These are phyloP conservation scores for Dugesia japonica DNA, from an alignment of 2,888 invertebrate species.

Conservation along the genomic window DNA sequence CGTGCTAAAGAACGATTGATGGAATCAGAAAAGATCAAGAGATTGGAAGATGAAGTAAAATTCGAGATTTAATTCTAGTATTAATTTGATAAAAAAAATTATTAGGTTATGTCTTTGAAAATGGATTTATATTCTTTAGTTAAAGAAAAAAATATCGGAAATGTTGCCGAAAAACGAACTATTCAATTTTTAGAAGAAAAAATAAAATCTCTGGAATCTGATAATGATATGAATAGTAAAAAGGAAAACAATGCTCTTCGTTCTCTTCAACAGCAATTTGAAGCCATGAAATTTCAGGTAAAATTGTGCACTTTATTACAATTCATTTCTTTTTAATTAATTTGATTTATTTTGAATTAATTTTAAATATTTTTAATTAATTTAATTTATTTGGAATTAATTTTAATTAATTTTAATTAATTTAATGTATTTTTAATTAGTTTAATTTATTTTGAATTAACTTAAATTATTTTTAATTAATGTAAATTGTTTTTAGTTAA, in stretches of 20 bases:
- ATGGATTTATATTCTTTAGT: not conserved
- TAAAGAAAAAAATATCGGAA: not conserved
- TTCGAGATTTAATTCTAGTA: not conserved
- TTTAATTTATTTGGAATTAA: no score
- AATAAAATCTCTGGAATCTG: not conserved
- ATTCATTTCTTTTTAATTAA: no score
- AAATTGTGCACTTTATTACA: no score
- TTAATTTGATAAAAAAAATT: no score
- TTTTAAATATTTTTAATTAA: no score
- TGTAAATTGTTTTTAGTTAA: no score
- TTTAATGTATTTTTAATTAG: no score
- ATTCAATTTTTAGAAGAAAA: constrained; percentile 14
- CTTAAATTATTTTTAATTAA: no score
- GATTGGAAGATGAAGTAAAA: not conserved
- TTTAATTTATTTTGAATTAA: no score
- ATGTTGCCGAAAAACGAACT: not conserved
- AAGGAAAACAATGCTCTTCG: not conserved
- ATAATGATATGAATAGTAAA: not conserved
- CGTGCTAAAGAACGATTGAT: not conserved
- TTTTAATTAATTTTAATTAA: no score
- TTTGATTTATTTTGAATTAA: no score
- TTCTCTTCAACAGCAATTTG: not conserved
- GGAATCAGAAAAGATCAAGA: not conserved
- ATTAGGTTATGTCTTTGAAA: constrained; percentile 1
- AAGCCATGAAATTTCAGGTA: constrained; percentile 12